Percentiles rank a stretch among this genome's conserved stretches.
phyloP scores from a whole-genome alignment of 53 echinoderm and acorn worm species.

The Echinarachnius parma region DNA sequence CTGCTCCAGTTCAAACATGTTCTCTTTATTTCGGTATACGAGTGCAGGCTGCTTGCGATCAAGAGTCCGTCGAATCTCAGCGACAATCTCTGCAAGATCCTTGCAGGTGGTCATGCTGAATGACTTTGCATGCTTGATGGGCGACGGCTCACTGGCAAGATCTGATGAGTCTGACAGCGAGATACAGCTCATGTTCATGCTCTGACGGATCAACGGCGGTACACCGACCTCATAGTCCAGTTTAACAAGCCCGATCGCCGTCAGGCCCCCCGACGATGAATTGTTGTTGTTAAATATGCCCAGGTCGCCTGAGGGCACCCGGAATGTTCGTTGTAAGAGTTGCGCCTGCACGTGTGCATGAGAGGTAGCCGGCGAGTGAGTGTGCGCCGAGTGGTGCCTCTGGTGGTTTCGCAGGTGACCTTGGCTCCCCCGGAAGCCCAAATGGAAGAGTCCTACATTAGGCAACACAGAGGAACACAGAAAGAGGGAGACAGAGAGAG shows the following conservation, averaged over 20 bases:
- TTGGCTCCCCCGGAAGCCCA: constrained; percentile 40
- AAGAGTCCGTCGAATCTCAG: constrained; percentile 82
- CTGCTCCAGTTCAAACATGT: constrained; percentile 84
- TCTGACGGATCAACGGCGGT: constrained; percentile 74
- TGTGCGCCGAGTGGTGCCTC: constrained; percentile 45
- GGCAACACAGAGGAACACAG: neutral
- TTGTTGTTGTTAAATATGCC: constrained; percentile 64
- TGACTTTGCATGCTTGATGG: constrained; percentile 91
- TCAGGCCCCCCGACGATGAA: constrained; percentile 60
- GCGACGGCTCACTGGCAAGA: constrained; percentile 71
- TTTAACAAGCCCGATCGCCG: constrained; percentile 39
- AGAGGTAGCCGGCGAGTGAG: constrained; percentile 25
- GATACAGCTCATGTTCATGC: constrained; percentile 87
- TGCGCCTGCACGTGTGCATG: constrained; percentile 73
- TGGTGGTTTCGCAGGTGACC: constrained; percentile 54
- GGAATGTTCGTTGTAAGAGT: constrained; percentile 71
- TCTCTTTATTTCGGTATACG: constrained; percentile 77
- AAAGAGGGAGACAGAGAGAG: neutral
- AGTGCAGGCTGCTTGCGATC: constrained; percentile 80
- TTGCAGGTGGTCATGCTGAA: constrained; percentile 97
- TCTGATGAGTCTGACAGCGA: constrained; percentile 78
- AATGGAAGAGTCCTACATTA: constrained; percentile 45
- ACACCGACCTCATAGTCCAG: constrained; percentile 51
- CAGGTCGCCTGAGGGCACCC: constrained; percentile 70
- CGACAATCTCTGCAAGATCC: constrained; percentile 75